These are phyloP conservation scores for Hydrophis major DNA, from an alignment of 2,797 vertebrate species.

Conservation along the genomic window DNA sequence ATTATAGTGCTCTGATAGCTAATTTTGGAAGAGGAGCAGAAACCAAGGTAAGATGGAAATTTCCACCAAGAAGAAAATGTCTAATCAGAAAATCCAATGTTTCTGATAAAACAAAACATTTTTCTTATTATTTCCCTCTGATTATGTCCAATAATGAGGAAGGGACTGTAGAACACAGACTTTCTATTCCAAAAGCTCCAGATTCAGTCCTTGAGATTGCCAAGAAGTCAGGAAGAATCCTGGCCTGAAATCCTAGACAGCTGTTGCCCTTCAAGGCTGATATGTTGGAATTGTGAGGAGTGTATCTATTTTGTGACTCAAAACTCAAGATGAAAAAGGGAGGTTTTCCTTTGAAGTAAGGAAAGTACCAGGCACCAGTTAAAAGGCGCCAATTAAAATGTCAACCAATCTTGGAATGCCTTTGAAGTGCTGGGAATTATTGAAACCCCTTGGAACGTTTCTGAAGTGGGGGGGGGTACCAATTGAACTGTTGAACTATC, in stretches of 20 bases:
- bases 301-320: no score
- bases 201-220: neutral
- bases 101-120: neutral
- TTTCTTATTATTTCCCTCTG: neutral
- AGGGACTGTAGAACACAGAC: neutral
- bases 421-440: no score
- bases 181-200: neutral
- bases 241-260: neutral
- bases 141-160: neutral
- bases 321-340: no score
- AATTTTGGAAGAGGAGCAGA: neutral
- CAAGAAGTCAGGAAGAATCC: neutral
- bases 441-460: no score
- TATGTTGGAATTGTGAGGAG: neutral
- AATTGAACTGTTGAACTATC: no score
- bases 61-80: neutral
- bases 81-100: neutral
- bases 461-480: no score
- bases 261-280: neutral
- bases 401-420: no score
- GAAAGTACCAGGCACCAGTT: no score
- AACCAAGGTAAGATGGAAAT: neutral
- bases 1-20: neutral
- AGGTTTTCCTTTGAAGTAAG: no score
- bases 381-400: no score